A percentile compares a stretch with the other conserved stretches of the same genome.
phyloP scores from a whole-genome alignment of 2,888 invertebrate genomes.

The Galerucella pusilla region DNA sequence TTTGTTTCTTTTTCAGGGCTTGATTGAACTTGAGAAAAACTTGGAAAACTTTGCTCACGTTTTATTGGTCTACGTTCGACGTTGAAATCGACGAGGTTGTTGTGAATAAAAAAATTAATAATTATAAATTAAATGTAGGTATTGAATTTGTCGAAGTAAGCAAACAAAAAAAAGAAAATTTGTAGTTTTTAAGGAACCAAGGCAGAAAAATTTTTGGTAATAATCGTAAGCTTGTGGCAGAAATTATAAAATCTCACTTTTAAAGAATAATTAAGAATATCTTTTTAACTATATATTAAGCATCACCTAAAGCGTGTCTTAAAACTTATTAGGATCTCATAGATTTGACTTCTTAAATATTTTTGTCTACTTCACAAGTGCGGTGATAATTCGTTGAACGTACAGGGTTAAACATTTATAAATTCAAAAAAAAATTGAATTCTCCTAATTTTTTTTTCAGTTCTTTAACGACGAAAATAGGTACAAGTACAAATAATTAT shows the following conservation, averaged over 20 bases:
- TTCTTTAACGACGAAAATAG: no score
- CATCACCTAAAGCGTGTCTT: slow-evolving; percentile 59
- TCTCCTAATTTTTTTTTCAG: no score
- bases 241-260: slow-evolving; percentile 37
- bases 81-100: slow-evolving; percentile 15
- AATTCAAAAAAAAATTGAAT: no score
- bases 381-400: neutral
- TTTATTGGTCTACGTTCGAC: slow-evolving; percentile 17
- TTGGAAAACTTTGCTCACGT: slow-evolving; percentile 24
- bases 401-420: no score
- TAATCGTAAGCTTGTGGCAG: slow-evolving; percentile 52
- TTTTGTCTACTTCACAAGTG: neutral
- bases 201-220: slow-evolving; percentile 51
- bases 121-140: slow-evolving; percentile 34
- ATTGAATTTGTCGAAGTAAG: slow-evolving; percentile 36
- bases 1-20: slow-evolving; percentile 24
- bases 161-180: slow-evolving; percentile 27
- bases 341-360: neutral
- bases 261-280: slow-evolving; percentile 33
- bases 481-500: no score
- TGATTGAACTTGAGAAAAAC: slow-evolving; percentile 24
- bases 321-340: slow-evolving; percentile 34
- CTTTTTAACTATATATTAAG: slow-evolving; percentile 47
- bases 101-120: slow-evolving; percentile 34
- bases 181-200: slow-evolving; percentile 38